These are phyloP conservation scores for Sebastes glaucus DNA, from an alignment of 2,797 vertebrate genomes.

Conservation along the genomic window DNA sequence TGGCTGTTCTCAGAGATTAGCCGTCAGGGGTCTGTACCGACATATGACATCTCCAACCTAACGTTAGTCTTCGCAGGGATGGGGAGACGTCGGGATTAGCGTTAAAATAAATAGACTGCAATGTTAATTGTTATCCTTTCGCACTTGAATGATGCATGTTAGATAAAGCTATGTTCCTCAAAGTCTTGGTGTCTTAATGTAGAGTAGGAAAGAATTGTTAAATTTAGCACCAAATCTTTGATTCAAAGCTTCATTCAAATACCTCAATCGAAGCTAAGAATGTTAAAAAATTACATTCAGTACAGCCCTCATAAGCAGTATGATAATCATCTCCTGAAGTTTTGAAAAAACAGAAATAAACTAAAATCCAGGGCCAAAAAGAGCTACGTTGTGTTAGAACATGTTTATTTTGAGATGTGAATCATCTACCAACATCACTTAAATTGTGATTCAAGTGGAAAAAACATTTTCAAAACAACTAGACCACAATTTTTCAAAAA, in stretches of 20 bases:
- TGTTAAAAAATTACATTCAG: too few relatives aligned
- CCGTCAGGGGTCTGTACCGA: not conserved
- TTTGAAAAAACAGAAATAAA: too few relatives aligned
- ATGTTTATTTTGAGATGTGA: not conserved
- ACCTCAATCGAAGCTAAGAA: too few relatives aligned
- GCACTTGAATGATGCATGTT: not conserved
- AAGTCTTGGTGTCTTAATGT: too few relatives aligned
- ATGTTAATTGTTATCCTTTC: not conserved
- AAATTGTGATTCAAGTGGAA: not conserved
- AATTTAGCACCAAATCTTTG: too few relatives aligned
- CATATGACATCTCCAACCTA: not conserved
- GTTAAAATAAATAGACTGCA: not conserved
- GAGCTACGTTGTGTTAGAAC: not conserved
- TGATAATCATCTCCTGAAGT: too few relatives aligned
- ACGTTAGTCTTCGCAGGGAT: not conserved
- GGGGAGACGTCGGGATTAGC: not conserved
- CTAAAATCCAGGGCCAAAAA: too few relatives aligned
- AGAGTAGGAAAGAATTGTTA: too few relatives aligned
- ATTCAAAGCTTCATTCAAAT: too few relatives aligned
- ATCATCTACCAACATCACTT: not conserved
- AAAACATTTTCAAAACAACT: not conserved
- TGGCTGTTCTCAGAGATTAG: not conserved
- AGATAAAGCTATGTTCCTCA: not conserved
- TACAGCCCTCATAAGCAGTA: too few relatives aligned
- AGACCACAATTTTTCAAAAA: not conserved